Percentiles rank a stretch among this genome's conserved stretches.
Conservation (phyloP, 2,113 vertebrate genomes). For the Passer domesticus region DNA sequence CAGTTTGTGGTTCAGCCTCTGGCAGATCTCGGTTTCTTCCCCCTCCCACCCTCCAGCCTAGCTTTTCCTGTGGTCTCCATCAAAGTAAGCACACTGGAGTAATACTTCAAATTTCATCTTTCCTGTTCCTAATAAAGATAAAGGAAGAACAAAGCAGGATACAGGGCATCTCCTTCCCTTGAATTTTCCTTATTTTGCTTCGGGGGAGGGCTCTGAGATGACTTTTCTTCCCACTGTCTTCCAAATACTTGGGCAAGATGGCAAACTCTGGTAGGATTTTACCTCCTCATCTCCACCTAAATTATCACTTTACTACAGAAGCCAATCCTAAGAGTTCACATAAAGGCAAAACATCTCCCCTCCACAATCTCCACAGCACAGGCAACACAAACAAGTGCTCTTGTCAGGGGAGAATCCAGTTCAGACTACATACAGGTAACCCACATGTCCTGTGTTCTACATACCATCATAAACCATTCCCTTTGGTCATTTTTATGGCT, state of each 20-base stretch:
- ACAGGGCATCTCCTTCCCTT: neutral
- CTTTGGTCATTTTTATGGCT: neutral
- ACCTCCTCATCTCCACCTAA: neutral
- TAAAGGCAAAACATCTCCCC: neutral
- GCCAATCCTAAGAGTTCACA: neutral
- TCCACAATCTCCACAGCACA: neutral
- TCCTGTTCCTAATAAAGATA: neutral
- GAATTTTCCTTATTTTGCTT: neutral
- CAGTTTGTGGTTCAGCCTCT: neutral
- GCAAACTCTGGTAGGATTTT: neutral
- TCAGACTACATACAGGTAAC: neutral
- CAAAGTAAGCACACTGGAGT: neutral
- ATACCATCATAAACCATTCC: neutral
- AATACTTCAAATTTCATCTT: neutral
- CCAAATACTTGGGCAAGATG: neutral
- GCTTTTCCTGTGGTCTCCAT: neutral
- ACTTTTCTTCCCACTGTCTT: neutral
- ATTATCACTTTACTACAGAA: neutral
- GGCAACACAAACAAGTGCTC: neutral
- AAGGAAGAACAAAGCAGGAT: neutral
- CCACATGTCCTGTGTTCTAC: neutral
- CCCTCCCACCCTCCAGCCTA: neutral
- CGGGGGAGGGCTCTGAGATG: fast-evolving
- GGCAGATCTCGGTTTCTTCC: neutral
- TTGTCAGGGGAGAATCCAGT: neutral